Percentiles rank a stretch among this genome's conserved stretches.
Evolutionary conservation across 2,797 vertebrate genomes (phyloP).

Genomic region (Smutsia temminckii): DNA sequence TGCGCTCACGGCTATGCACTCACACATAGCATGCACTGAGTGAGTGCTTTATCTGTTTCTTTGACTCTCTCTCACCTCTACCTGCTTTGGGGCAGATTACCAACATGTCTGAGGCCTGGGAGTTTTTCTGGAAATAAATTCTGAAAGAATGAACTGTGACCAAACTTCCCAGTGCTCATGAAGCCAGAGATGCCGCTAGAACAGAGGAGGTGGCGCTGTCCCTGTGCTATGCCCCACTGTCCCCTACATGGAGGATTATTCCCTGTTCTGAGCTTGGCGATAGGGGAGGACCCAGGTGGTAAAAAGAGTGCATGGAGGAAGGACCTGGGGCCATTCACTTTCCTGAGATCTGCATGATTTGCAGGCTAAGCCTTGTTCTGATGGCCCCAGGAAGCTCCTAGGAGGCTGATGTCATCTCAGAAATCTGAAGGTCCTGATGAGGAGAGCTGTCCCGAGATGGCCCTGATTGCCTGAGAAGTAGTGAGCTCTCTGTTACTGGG

Average conservation of each 20-base stretch:
- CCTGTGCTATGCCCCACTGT: neutral
- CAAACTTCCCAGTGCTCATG: neutral
- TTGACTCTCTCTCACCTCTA: neutral
- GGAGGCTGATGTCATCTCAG: neutral
- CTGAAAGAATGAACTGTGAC: neutral
- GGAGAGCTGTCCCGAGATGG: neutral
- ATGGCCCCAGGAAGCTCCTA: neutral
- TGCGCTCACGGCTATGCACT: accelerated
- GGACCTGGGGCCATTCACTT: neutral
- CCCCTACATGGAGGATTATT: neutral
- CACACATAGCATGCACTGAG: neutral
- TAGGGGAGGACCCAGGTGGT: neutral
- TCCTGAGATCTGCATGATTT: neutral
- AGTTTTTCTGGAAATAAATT: neutral
- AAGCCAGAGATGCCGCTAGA: neutral
- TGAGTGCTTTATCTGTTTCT: neutral
- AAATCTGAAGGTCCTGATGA: neutral
- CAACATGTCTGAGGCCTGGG: neutral
- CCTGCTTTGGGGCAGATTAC: neutral
- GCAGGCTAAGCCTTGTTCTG: neutral
- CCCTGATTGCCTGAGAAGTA: neutral
- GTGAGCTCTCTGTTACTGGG: neutral
- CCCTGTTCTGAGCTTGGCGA: neutral
- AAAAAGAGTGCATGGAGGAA: neutral
- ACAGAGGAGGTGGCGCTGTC: neutral